These are phyloP conservation scores for Myopa testacea DNA, from an alignment of 2,888 invertebrate genomes.

Conservation along the genomic window DNA sequence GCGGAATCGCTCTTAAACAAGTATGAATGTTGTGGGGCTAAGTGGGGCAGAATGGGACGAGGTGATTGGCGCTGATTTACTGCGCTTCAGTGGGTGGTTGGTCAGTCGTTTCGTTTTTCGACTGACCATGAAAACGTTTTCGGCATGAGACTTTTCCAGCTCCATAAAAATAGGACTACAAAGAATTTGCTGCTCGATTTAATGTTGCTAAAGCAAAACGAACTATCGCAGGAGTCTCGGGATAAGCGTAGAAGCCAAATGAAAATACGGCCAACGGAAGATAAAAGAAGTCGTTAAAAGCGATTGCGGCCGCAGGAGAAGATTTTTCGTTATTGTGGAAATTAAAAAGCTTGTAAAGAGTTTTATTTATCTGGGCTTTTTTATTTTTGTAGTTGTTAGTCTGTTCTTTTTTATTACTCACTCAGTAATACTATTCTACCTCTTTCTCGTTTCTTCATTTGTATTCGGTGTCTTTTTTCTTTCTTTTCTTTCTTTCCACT, in stretches of 20 bases:
- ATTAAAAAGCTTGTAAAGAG: slow-evolving; percentile 22
- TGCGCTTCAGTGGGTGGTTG: background rate
- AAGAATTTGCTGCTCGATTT: background rate
- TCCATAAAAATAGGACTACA: background rate
- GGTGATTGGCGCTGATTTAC: background rate
- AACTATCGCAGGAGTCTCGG: no score
- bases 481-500: background rate
- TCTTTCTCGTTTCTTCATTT: background rate
- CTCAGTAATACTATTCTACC: background rate
- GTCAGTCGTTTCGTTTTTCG: background rate
- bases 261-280: background rate
- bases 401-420: background rate
- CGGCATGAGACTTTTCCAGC: background rate
- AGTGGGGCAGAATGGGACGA: background rate
- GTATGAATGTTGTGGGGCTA: no score
- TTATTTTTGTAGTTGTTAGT: background rate
- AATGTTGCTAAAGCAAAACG: background rate
- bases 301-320: background rate
- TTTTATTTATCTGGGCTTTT: slow-evolving; percentile 12
- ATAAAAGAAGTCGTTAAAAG: background rate
- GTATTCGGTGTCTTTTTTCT: background rate
- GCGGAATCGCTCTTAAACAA: background rate
- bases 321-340: slow-evolving; percentile 10
- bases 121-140: no score
- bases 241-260: background rate